A percentile compares a stretch with the other conserved stretches of the same genome.
These are phyloP conservation scores for Sphaerophoria taeniata DNA, from an alignment of 2,888 invertebrate species.

Conservation along the genomic window DNA sequence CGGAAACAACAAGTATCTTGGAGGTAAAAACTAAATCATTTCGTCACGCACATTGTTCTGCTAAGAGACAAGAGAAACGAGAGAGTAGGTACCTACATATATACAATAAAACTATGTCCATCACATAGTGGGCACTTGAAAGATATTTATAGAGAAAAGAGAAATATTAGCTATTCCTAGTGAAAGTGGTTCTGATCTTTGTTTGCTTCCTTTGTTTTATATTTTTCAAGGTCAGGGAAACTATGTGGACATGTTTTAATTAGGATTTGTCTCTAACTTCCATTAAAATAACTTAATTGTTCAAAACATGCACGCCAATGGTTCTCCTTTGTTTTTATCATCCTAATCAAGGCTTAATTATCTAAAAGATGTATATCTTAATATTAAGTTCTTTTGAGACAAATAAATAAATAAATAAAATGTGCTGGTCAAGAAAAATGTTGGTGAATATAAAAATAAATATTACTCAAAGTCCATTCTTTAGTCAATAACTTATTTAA, in stretches of 20 bases:
- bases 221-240: slow-evolving; percentile 25
- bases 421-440: too few species aligned
- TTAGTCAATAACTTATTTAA: too few species aligned
- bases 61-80: not conserved
- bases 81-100: not conserved
- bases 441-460: too few species aligned
- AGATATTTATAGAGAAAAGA: slow-evolving; percentile 38
- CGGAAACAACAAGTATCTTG: not conserved
- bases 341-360: too few species aligned
- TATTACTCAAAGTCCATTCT: too few species aligned
- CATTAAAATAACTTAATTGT: too few species aligned
- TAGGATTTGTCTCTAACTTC: too few species aligned
- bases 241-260: not conserved
- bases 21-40: not conserved
- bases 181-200: slow-evolving; percentile 35
- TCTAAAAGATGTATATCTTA: too few species aligned
- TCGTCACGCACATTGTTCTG: slow-evolving; percentile 31
- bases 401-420: too few species aligned
- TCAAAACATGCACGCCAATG: too few species aligned
- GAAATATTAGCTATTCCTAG: slow-evolving; percentile 16
- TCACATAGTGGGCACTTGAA: not conserved
- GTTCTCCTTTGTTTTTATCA: too few species aligned
- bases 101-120: slow-evolving; percentile 17
- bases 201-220: slow-evolving; percentile 7
- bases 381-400: too few species aligned